phyloP scores from a whole-genome alignment of 2,888 invertebrate species.

The Perizoma flavofasciatum region DNA sequence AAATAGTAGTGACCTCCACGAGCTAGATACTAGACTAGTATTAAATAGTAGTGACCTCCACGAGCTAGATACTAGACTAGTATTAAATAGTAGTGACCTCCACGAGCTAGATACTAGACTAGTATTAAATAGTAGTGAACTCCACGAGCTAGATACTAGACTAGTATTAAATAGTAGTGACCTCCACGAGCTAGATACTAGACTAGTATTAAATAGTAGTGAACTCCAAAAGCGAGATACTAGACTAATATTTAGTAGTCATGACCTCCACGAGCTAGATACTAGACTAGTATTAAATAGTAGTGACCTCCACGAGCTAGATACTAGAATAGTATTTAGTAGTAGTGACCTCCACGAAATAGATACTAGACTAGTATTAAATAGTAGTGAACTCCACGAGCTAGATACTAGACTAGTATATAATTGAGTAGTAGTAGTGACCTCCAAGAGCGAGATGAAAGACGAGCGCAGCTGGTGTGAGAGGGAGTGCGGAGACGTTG shows the following conservation, averaged over 20 bases:
- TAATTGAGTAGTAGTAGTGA: conserved; percentile 49
- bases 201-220: too few species aligned
- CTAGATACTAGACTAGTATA: conserved; percentile 78
- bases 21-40: too few species aligned
- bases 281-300: too few species aligned
- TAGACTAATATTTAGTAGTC: too few species aligned
- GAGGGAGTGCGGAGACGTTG: conserved; percentile 92
- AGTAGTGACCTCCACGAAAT: conserved; percentile 86
- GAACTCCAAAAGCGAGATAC: conserved; percentile 93
- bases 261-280: conserved; percentile 91
- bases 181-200: conserved; percentile 94
- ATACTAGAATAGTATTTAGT: too few species aligned
- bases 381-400: conserved; percentile 87
- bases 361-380: too few species aligned
- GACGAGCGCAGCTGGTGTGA: conserved; percentile 90
- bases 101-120: conserved; percentile 94
- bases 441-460: conserved; percentile 96
- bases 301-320: conserved; percentile 89
- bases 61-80: conserved; percentile 94
- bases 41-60: conserved; percentile 83
- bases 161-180: conserved; percentile 49
- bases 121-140: conserved; percentile 76
- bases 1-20: conserved; percentile 86
- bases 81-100: conserved; percentile 81
- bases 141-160: conserved; percentile 93